Evolutionary conservation across 2,888 invertebrate genomes (phyloP).

Genomic region (Encarsia formosa): DNA sequence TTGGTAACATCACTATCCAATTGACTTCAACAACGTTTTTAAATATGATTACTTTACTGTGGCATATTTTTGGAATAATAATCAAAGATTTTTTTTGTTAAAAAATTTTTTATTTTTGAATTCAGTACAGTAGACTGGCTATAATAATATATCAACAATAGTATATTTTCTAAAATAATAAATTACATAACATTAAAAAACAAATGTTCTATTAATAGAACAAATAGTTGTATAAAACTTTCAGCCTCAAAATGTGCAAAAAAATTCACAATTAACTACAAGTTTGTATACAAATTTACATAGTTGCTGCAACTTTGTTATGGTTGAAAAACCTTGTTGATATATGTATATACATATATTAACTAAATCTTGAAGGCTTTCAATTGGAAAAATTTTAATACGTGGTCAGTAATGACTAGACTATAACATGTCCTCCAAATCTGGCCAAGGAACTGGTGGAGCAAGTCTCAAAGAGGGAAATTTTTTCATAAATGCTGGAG

Average conservation of each 20-base stretch:
- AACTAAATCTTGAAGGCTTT: constrained; percentile 15
- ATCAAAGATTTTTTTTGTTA: no score
- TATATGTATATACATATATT: constrained; percentile 13
- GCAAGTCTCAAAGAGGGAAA: constrained; percentile 44
- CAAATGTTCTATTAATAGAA: constrained; percentile 7
- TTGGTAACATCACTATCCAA: no score
- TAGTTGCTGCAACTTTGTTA: constrained; percentile 12
- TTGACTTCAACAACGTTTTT: no score
- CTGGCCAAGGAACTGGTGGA: constrained; percentile 44
- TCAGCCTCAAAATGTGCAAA: constrained; percentile 5
- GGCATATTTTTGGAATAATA: no score
- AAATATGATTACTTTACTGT: no score
- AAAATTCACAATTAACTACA: constrained; percentile 23
- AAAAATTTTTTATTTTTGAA: no score
- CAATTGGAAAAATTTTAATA: constrained; percentile 10
- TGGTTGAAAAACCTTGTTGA: no score
- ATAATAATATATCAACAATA: no score
- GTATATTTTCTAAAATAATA: no score
- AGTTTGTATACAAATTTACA: constrained; percentile 26
- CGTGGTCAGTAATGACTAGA: constrained; percentile 37
- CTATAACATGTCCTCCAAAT: constrained; percentile 49
- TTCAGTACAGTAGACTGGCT: no score
- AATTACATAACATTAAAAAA: constrained; percentile 24
- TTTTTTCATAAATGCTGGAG: constrained; percentile 45
- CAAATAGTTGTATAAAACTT: constrained; percentile 12